These are phyloP conservation scores for Drosophila setifemur DNA, from an alignment of 1,140 invertebrate genomes.

Conservation along the genomic window DNA sequence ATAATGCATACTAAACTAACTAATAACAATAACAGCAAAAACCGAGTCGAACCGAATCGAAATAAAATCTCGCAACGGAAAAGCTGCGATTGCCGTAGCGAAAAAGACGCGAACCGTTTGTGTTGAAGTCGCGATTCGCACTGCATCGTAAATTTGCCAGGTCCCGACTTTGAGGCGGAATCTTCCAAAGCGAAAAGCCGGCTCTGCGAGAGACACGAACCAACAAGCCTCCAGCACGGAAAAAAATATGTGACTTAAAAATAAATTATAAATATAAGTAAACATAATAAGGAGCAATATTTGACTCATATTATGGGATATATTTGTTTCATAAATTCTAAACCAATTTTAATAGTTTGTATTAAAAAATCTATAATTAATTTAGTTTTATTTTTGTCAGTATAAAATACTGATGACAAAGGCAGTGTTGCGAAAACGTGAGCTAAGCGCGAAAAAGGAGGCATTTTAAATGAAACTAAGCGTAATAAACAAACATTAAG, in stretches of 20 bases:
- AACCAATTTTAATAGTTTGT: no score
- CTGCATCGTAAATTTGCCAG: conserved; percentile 51
- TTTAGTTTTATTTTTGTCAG: no score
- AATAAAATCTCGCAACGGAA: neutral
- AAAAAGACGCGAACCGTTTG: conserved; percentile 48
- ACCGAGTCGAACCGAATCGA: neutral
- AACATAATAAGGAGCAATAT: no score
- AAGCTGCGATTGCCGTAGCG: conserved; percentile 7
- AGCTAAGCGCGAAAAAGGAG: conserved; percentile 17
- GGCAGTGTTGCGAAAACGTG: conserved; percentile 15
- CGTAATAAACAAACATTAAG: conserved; percentile 49
- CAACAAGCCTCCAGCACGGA: neutral
- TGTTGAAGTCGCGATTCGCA: conserved; percentile 51
- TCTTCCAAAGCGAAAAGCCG: conserved; percentile 40
- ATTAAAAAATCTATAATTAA: no score
- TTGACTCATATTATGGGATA: no score
- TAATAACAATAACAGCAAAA: conserved; percentile 40
- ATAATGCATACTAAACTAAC: conserved; percentile 40
- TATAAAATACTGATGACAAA: neutral
- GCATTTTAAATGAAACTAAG: conserved; percentile 61
- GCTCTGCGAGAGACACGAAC: conserved; percentile 18
- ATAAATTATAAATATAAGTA: no score
- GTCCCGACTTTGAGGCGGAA: conserved; percentile 8
- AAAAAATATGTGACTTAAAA: neutral
- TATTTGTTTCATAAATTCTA: no score